Conservation (phyloP, 2,113 vertebrate genomes). For the Hassar affinis region DNA sequence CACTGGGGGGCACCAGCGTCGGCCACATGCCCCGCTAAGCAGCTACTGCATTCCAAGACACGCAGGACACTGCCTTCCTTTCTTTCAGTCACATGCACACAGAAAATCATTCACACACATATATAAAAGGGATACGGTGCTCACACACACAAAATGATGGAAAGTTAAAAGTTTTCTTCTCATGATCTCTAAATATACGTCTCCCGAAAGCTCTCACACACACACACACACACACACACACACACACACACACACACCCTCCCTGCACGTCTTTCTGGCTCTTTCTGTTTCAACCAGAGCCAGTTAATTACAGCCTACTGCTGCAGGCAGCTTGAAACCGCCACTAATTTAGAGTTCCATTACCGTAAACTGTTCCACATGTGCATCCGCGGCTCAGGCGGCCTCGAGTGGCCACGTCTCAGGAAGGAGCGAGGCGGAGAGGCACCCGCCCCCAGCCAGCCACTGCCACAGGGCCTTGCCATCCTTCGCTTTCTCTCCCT, state of each 20-base stretch:
- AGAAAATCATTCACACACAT: neutral
- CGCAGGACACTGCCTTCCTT: constrained; percentile 4
- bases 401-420: constrained; percentile 79
- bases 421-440: constrained; percentile 72
- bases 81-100: constrained; percentile 18
- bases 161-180: constrained; percentile 41
- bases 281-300: constrained; percentile 79
- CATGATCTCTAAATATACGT: constrained; percentile 50
- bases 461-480: constrained; percentile 51
- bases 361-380: constrained; percentile 85
- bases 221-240: constrained; percentile 43
- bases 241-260: constrained; percentile 58
- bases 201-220: constrained; percentile 47
- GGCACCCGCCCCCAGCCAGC: constrained; percentile 66
- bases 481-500: constrained; percentile 55
- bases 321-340: constrained; percentile 81
- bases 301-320: constrained; percentile 82
- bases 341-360: constrained; percentile 84
- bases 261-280: constrained; percentile 72
- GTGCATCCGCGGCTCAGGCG: constrained; percentile 72
- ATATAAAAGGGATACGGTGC: neutral
- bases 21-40: constrained; percentile 60
- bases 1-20: constrained; percentile 74
- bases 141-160: neutral
- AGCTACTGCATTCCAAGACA: constrained; percentile 29